Evolutionary conservation across 2,888 invertebrate genomes (phyloP).

Genomic region (Watsonalla binaria): DNA sequence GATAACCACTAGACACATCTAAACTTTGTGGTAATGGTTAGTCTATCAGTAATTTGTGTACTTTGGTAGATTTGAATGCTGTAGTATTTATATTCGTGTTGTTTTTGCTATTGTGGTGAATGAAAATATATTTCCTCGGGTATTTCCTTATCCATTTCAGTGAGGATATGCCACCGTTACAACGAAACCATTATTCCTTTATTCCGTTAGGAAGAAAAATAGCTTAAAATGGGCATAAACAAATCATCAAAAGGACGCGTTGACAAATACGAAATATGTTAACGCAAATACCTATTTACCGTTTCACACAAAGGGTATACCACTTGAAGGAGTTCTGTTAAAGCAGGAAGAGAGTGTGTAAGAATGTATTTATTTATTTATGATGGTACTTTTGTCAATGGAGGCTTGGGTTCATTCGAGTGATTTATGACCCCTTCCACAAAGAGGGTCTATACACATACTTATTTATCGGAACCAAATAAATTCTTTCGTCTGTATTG

Average conservation of each 20-base stretch:
- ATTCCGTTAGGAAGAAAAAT: not conserved
- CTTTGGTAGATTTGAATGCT: too few relatives aligned
- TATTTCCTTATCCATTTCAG: not conserved
- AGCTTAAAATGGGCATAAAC: not conserved
- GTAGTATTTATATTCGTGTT: too few relatives aligned
- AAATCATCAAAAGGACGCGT: conserved; percentile 12
- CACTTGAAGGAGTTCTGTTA: conserved; percentile 36
- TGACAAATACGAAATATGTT: conserved; percentile 26
- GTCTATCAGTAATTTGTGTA: too few relatives aligned
- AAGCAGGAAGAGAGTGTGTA: conserved; percentile 34
- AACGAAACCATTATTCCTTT: not conserved
- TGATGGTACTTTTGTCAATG: conserved; percentile 65
- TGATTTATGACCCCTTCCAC: conserved; percentile 63
- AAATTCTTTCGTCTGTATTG: conserved; percentile 51
- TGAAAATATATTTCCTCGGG: too few relatives aligned
- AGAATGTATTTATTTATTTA: conserved; percentile 59
- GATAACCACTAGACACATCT: too few relatives aligned
- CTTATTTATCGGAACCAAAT: conserved; percentile 60
- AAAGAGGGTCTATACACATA: conserved; percentile 57
- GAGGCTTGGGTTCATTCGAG: conserved; percentile 52
- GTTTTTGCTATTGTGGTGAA: too few relatives aligned
- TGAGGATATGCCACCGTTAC: not conserved
- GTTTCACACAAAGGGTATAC: conserved; percentile 40
- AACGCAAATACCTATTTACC: conserved; percentile 33
- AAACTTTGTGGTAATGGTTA: too few relatives aligned